These are phyloP conservation scores for Gymnoscelis rufifasciata DNA, from an alignment of 2,888 invertebrate genomes.

Conservation along the genomic window DNA sequence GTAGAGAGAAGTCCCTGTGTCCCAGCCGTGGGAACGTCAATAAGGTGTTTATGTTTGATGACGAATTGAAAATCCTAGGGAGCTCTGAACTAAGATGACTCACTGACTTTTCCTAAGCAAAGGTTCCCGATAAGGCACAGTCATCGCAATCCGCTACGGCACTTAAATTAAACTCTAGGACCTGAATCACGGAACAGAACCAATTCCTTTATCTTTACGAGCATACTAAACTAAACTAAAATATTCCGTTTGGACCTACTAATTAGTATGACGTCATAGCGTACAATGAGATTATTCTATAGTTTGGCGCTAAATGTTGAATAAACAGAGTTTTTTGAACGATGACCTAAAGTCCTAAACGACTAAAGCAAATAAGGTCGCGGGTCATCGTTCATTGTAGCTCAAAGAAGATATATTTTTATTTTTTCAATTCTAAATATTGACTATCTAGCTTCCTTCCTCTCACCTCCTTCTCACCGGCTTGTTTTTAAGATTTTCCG, in stretches of 20 bases:
- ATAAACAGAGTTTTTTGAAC: background rate
- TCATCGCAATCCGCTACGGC: slow-evolving; percentile 25
- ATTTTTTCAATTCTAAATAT: too few relatives aligned
- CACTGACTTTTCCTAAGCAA: slow-evolving; percentile 11
- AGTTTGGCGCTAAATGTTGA: slow-evolving; percentile 2
- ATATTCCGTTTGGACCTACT: slow-evolving; percentile 33
- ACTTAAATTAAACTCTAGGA: slow-evolving; percentile 22
- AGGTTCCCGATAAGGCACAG: slow-evolving; percentile 26
- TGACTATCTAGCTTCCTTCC: too few relatives aligned
- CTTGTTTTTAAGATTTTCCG: too few relatives aligned
- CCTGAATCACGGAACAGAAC: slow-evolving; percentile 28
- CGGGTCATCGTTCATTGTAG: background rate
- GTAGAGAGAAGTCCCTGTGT: too few relatives aligned
- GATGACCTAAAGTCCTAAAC: background rate
- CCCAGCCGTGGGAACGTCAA: too few relatives aligned
- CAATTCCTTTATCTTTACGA: slow-evolving; percentile 69
- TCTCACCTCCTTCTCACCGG: too few relatives aligned
- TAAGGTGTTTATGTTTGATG: too few relatives aligned
- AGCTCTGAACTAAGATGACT: too few relatives aligned
- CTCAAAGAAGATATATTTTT: background rate
- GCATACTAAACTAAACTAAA: slow-evolving; percentile 42
- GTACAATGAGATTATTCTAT: background rate
- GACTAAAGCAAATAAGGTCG: too few relatives aligned
- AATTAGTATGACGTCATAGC: slow-evolving; percentile 22
- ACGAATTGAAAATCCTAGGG: too few relatives aligned